Evolutionary conservation across 2,113 vertebrate species (phyloP), one percentile per base, ranked within the genome.

Genomic region (Etheostoma cragini): DNA sequence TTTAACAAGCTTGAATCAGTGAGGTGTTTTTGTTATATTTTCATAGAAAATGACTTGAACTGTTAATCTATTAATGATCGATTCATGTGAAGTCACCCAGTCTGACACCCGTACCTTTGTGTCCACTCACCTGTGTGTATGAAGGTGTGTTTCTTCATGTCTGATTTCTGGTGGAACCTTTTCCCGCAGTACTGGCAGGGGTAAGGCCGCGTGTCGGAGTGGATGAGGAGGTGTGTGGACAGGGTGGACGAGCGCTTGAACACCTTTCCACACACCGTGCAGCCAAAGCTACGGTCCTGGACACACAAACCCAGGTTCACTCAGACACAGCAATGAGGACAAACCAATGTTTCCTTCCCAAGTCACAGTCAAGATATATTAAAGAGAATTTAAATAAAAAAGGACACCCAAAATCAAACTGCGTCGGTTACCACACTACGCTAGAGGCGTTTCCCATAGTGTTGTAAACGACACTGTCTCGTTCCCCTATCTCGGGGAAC

Each of bases 91-190:
- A 8, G 35, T 38, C 8, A 38, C 38, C 38, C 38, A 11, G 8
- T 38, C 38, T 38, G 38, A 42, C 0, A 2, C 2, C 11, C 10
- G 38, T 42, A 42, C 38, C 38, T 42, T 42, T 42, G 62, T 6
- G 6, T 26, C 16, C 58, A 26, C 86, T 82, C 60, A 95, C 95
- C 95, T 80, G 95, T 96, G 93, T 96, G 95, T 71, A 94, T 95
- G 85, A 96, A 96, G 33, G 95, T 96, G 86, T 96, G 95, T 72
- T 96, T 96, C 91, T 96, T 96, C 95, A 96, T 96, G 86, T 96
- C 95, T 1, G 95, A 96, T 78, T 96, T 96, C 93, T 96, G 95
- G 91, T 96, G 95, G 85, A 96, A 96, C 47, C 95, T 89, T 70
- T 96, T 96, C 69, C 93, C 94, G 8, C 95, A 96, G 92, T 95